A percentile compares a stretch with the other conserved stretches of the same genome.
These are phyloP conservation scores for Cichladusa arquata DNA, from an alignment of 2,113 vertebrate species.

Conservation along the genomic window DNA sequence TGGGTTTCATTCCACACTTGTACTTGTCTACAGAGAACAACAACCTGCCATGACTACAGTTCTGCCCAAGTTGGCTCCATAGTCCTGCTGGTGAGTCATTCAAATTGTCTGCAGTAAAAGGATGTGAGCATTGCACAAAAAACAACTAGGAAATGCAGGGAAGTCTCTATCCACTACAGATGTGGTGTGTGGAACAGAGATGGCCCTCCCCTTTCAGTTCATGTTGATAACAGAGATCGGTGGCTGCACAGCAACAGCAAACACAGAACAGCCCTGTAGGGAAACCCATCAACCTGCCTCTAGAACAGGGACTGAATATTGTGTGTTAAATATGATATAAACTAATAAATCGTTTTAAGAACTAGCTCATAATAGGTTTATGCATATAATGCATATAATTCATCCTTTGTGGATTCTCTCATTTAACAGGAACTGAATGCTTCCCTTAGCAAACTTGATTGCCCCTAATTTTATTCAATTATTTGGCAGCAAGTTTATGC, in stretches of 20 bases:
- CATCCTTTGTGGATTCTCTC: background rate
- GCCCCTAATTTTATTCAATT: background rate
- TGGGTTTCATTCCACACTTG: background rate
- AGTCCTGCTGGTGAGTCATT: background rate
- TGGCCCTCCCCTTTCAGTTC: background rate
- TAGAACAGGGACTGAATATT: background rate
- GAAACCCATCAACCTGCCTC: background rate
- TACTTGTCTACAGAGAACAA: background rate
- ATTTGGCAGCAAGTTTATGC: background rate
- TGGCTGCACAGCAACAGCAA: background rate
- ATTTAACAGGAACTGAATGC: background rate
- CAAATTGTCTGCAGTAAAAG: background rate
- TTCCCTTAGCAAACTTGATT: background rate
- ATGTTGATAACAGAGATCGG: rapidly evolving
- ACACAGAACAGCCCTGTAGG: background rate
- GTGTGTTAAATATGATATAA: background rate
- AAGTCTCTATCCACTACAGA: background rate
- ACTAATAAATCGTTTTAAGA: background rate
- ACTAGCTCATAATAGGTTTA: background rate
- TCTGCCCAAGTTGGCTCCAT: background rate
- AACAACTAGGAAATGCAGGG: background rate
- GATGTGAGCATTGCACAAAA: background rate
- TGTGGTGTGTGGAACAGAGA: background rate
- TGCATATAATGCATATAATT: background rate
- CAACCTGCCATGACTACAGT: background rate